Conservation (phyloP, 1,140 invertebrate genomes). For the Lasioglossum albipes region DNA sequence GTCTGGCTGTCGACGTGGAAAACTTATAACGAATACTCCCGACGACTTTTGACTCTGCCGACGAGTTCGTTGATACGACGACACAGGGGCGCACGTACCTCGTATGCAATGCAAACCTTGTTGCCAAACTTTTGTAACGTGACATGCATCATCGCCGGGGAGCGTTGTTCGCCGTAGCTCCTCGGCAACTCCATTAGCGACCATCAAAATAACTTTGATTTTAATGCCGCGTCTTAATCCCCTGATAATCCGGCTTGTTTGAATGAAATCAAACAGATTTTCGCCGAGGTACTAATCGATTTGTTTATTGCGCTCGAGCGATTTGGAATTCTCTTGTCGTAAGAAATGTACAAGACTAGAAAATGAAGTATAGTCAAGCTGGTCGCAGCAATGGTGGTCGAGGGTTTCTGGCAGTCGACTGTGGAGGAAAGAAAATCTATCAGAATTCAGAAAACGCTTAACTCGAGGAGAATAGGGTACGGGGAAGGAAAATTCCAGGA, state of each 20-base stretch:
- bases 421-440: neutral
- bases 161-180: neutral
- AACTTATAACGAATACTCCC: conserved; percentile 26
- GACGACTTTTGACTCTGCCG: conserved; percentile 16
- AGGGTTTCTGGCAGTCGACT: neutral
- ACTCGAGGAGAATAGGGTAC: neutral
- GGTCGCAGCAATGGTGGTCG: too few relatives aligned
- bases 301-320: too few relatives aligned
- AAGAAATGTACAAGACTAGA: too few relatives aligned
- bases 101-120: conserved; percentile 35
- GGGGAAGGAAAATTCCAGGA: neutral
- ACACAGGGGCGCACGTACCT: conserved; percentile 10
- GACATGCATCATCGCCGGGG: conserved; percentile 22
- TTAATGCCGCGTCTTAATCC: conserved; percentile 24
- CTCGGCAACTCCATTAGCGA: conserved; percentile 27
- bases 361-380: neutral
- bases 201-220: conserved; percentile 35
- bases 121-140: conserved; percentile 37
- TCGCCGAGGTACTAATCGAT: too few relatives aligned
- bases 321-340: too few relatives aligned
- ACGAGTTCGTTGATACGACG: conserved; percentile 22
- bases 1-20: neutral
- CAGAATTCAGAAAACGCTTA: neutral
- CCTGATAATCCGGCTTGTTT: neutral
- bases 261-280: too few relatives aligned